Conservation (phyloP, 2,888 invertebrate genomes). For the Drosophila paranaensis region DNA sequence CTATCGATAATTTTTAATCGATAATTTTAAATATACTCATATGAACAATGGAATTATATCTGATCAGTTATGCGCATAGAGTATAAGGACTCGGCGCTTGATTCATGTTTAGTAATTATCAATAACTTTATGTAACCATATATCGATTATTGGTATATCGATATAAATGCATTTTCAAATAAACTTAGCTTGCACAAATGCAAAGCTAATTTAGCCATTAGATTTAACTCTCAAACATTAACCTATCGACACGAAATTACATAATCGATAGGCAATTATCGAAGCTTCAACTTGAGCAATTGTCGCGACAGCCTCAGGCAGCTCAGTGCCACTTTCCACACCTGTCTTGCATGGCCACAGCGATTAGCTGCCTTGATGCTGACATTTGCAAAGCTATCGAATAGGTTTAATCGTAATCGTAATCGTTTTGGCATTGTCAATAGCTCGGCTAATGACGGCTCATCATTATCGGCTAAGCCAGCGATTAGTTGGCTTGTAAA, state of each 20-base stretch:
- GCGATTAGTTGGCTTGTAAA: constrained; percentile 49
- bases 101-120: no score
- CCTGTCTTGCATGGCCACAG: constrained; percentile 14
- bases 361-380: constrained; percentile 19
- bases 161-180: no score
- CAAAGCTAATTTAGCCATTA: neutral
- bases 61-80: no score
- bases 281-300: neutral
- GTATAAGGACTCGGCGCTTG: no score
- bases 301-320: neutral
- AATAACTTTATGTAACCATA: no score
- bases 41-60: no score
- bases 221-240: neutral
- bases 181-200: neutral
- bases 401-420: constrained; percentile 22
- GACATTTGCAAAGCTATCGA: constrained; percentile 32
- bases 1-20: no score
- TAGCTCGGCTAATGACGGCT: constrained; percentile 36
- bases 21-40: no score
- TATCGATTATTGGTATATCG: no score
- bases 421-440: constrained; percentile 12
- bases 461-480: constrained; percentile 36
- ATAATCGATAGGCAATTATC: constrained; percentile 1
- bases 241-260: neutral
- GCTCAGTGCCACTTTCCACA: neutral